Evolutionary conservation across 1,140 invertebrate genomes (phyloP).

Genomic region (Mya arenaria): DNA sequence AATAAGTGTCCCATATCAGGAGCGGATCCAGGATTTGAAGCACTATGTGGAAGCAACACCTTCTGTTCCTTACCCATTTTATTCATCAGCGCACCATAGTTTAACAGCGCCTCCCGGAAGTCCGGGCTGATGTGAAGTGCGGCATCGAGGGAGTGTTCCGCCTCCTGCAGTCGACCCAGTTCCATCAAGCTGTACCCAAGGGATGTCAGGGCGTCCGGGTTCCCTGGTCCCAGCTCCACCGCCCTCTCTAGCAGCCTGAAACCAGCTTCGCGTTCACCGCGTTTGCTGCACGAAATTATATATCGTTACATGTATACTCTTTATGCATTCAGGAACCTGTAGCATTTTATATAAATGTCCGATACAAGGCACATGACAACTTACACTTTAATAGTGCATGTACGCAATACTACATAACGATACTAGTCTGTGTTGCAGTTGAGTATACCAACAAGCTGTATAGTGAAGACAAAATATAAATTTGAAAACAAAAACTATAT

Average conservation of each 20-base stretch:
- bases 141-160: conserved; percentile 59
- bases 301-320: too few species aligned
- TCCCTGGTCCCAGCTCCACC: conserved; percentile 61
- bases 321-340: too few species aligned
- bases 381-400: too few species aligned
- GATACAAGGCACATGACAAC: too few species aligned
- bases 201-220: conserved; percentile 64
- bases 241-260: conserved; percentile 62
- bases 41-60: background rate
- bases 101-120: conserved; percentile 78
- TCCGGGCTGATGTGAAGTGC: conserved; percentile 64
- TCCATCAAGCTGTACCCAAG: conserved; percentile 62
- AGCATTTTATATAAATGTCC: too few species aligned
- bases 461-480: too few species aligned
- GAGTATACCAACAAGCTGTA: too few species aligned
- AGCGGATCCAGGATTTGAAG: too few species aligned
- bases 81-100: conserved; percentile 80
- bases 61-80: conserved; percentile 76
- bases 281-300: conserved; percentile 58
- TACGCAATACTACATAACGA: too few species aligned
- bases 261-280: conserved; percentile 57
- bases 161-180: conserved; percentile 56
- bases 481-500: too few species aligned
- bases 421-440: too few species aligned
- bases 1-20: too few species aligned